phyloP scores from a whole-genome alignment of 2,797 vertebrate species.

The Brachymystax lenok region DNA sequence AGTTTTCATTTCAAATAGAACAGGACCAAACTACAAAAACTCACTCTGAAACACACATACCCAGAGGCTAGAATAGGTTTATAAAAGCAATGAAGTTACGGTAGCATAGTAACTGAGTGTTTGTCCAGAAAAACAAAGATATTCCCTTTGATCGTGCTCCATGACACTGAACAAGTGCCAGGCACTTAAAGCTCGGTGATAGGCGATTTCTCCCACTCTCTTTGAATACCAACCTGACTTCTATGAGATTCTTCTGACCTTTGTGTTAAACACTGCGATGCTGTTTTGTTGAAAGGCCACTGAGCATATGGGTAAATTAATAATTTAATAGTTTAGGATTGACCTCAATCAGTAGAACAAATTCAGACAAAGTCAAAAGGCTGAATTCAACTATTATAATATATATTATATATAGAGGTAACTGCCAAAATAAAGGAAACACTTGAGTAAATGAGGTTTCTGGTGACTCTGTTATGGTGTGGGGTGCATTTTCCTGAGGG shows the following conservation, averaged over 20 bases:
- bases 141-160: constrained; percentile 5
- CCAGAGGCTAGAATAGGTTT: not conserved
- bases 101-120: constrained; percentile 2
- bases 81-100: not conserved
- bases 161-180: not conserved
- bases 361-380: not conserved
- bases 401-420: too few species aligned
- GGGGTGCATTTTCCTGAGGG: too few species aligned
- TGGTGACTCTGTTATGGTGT: too few species aligned
- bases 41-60: not conserved
- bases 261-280: not conserved
- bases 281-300: constrained; percentile 6
- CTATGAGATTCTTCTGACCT: not conserved
- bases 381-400: not conserved
- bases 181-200: constrained; percentile 1
- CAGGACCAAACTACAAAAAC: not conserved
- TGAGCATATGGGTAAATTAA: not conserved
- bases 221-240: not conserved
- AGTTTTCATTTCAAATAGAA: not conserved
- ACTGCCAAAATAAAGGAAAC: too few species aligned
- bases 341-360: not conserved
- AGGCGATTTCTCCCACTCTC: not conserved
- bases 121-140: constrained; percentile 4
- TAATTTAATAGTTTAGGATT: not conserved
- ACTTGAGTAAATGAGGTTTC: too few species aligned